A percentile compares a stretch with the other conserved stretches of the same genome.
These are phyloP conservation scores for Anoplopoma fimbria DNA, from an alignment of 2,113 vertebrate genomes.

Conservation along the genomic window DNA sequence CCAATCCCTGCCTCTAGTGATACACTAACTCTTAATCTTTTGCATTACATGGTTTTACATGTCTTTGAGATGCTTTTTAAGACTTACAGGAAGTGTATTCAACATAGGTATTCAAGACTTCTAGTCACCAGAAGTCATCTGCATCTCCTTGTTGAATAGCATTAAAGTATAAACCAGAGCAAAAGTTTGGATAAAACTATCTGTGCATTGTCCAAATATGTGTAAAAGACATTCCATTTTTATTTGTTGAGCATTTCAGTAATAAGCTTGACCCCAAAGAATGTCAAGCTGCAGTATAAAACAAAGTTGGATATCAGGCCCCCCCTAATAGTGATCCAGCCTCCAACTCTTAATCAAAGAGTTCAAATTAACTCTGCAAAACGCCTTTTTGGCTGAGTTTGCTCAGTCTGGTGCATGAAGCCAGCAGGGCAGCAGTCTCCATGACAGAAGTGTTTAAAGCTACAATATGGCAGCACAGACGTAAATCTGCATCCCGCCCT, in stretches of 20 bases:
- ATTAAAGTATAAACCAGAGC: too few species aligned
- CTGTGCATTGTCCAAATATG: slow-evolving; percentile 1
- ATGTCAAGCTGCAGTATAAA: not conserved
- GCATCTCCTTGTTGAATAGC: too few species aligned
- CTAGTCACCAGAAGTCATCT: too few species aligned
- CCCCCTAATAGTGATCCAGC: not conserved
- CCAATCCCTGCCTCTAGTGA: too few species aligned
- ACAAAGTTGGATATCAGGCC: not conserved
- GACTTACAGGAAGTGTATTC: too few species aligned
- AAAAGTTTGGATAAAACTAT: too few species aligned
- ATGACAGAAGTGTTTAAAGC: slow-evolving; percentile 37
- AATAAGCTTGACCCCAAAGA: too few species aligned
- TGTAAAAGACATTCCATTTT: slow-evolving; percentile 67
- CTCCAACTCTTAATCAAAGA: not conserved
- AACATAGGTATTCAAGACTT: too few species aligned
- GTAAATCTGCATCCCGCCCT: slow-evolving; percentile 73
- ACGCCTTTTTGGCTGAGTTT: not conserved
- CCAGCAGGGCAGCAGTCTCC: not conserved
- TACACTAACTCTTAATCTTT: too few species aligned
- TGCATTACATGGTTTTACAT: too few species aligned
- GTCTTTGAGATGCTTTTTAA: too few species aligned
- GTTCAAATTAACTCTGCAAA: not conserved
- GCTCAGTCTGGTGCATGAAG: not conserved
- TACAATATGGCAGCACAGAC: slow-evolving; percentile 66
- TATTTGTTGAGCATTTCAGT: slow-evolving; percentile 58